A percentile compares a stretch with the other conserved stretches of the same genome.
Evolutionary conservation across 2,113 vertebrate genomes (phyloP).

Genomic region (Rhea pennata): DNA sequence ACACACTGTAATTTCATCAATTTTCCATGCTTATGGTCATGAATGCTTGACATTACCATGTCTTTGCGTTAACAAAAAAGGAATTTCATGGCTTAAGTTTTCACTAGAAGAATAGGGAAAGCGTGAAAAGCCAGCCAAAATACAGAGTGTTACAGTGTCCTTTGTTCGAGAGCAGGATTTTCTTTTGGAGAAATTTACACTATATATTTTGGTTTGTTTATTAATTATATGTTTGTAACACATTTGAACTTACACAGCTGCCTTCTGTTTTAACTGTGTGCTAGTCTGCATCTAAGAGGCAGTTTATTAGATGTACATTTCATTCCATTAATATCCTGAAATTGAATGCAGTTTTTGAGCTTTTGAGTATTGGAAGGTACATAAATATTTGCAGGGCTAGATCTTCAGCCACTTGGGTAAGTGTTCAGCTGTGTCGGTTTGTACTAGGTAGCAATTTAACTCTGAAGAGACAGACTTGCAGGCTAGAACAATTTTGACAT

Average conservation of each 20-base stretch:
- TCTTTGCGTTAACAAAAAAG: constrained; percentile 84
- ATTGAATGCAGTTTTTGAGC: neutral
- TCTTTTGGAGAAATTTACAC: neutral
- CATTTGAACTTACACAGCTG: neutral
- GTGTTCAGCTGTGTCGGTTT: accelerated
- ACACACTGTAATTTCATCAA: constrained; percentile 84
- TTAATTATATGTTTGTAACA: neutral
- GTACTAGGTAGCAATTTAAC: neutral
- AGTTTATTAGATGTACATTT: neutral
- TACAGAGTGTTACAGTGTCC: neutral
- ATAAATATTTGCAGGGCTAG: neutral
- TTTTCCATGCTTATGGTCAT: constrained; percentile 82
- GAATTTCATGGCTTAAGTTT: constrained; percentile 85
- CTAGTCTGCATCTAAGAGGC: neutral
- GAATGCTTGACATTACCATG: constrained; percentile 86
- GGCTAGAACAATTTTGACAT: neutral
- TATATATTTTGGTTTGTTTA: neutral
- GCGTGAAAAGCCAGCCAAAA: constrained; percentile 72
- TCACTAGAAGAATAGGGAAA: constrained; percentile 69
- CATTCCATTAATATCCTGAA: too few species aligned
- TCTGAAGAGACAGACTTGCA: neutral
- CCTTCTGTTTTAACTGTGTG: neutral
- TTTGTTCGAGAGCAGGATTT: constrained; percentile 32
- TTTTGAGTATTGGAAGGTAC: neutral
- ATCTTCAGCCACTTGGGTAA: neutral